phyloP scores from a whole-genome alignment of 2,797 vertebrate genomes.

The Simalia tracyae region DNA sequence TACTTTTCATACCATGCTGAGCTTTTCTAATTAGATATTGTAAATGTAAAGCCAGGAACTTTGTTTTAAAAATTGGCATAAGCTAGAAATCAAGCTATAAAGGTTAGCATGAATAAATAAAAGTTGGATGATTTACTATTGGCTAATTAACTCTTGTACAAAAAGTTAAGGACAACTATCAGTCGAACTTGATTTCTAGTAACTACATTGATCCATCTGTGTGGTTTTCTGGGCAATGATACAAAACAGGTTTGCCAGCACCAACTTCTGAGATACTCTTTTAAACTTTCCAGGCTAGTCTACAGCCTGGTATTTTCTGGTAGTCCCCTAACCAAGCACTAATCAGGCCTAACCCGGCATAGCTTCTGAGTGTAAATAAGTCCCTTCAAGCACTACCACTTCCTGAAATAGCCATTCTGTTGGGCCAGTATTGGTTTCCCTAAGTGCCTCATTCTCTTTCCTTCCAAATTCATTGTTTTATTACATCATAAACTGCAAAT shows the following conservation, averaged over 20 bases:
- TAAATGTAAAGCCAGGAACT: slow-evolving; percentile 4
- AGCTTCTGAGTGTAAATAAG: not conserved
- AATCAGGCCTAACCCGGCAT: not conserved
- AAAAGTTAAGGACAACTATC: not conserved
- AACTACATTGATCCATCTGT: not conserved
- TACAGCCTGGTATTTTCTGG: not conserved
- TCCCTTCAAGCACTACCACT: not conserved
- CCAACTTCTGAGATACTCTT: not conserved
- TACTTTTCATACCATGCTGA: not conserved
- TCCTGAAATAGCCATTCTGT: not conserved
- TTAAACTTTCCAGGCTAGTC: not conserved
- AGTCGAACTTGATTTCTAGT: not conserved
- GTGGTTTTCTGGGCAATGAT: not conserved
- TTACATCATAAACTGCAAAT: not conserved
- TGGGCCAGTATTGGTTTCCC: not conserved
- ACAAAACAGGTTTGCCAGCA: not conserved
- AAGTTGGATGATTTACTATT: not conserved
- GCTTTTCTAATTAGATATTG: not conserved
- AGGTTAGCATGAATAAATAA: not conserved
- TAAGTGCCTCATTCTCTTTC: not conserved
- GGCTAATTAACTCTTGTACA: not conserved
- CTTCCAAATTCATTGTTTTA: not conserved
- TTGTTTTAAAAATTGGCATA: not conserved
- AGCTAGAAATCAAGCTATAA: not conserved
- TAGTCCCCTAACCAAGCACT: not conserved